phyloP scores from a whole-genome alignment of 1,140 invertebrate species.

The Drosophila azteca region DNA sequence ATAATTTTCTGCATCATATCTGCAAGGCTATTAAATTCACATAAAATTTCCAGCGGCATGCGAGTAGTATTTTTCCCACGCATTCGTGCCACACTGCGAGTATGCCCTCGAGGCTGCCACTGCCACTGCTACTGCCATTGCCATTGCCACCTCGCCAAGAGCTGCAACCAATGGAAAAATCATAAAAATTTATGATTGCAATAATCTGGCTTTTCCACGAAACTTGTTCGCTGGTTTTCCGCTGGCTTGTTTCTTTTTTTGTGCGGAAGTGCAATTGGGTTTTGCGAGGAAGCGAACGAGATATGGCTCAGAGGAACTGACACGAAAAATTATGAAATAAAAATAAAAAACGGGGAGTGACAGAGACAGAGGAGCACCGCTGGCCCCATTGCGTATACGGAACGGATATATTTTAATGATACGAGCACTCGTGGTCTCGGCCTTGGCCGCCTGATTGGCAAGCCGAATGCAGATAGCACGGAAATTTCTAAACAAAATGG shows the following conservation, averaged over 20 bases:
- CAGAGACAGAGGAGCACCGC: no score
- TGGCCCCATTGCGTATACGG: no score
- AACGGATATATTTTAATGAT: slow-evolving; percentile 26
- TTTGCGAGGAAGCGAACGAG: slow-evolving; percentile 8
- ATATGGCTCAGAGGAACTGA: slow-evolving; percentile 12
- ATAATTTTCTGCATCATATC: slow-evolving; percentile 75
- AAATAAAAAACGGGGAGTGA: slow-evolving; percentile 5
- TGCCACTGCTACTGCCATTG: no score
- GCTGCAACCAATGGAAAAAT: slow-evolving; percentile 66
- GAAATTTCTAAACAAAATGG: slow-evolving; percentile 27
- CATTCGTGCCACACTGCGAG: neutral
- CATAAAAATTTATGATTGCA: slow-evolving; percentile 79
- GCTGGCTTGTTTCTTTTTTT: neutral
- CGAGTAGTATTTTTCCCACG: slow-evolving; percentile 52
- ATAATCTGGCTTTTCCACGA: slow-evolving; percentile 63
- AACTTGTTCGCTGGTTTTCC: slow-evolving; percentile 13
- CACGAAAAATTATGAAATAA: slow-evolving; percentile 43
- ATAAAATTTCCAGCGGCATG: slow-evolving; percentile 54
- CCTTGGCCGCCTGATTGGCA: slow-evolving; percentile 33
- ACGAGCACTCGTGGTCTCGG: neutral
- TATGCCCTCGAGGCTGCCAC: no score
- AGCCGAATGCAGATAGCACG: slow-evolving; percentile 34
- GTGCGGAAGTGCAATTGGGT: slow-evolving; percentile 42
- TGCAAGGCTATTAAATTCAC: slow-evolving; percentile 76
- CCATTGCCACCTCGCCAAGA: neutral